A percentile compares a stretch with the other conserved stretches of the same genome.
Conservation (phyloP, 2,888 invertebrate species). For the Stenolophus ochropezus region DNA sequence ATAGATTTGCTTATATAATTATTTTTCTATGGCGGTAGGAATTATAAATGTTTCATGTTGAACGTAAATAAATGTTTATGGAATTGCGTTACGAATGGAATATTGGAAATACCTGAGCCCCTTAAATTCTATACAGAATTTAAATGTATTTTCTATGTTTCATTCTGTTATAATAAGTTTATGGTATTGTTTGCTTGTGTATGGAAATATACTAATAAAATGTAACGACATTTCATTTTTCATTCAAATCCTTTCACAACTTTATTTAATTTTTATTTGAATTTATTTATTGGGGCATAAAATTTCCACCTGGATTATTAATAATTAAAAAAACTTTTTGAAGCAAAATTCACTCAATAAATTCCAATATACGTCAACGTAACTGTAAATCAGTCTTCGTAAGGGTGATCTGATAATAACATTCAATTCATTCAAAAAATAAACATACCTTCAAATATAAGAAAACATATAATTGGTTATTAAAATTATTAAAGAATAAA, state of each 20-base stretch:
- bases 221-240: neutral
- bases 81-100: conserved; percentile 17
- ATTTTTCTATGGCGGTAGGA: conserved; percentile 23
- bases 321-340: too few relatives aligned
- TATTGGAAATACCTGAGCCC: conserved; percentile 51
- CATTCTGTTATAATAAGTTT: conserved; percentile 12
- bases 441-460: too few relatives aligned
- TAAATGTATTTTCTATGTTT: conserved; percentile 49
- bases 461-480: too few relatives aligned
- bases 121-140: conserved; percentile 46
- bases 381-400: too few relatives aligned
- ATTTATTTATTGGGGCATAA: too few relatives aligned
- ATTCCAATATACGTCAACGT: too few relatives aligned
- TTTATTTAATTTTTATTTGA: too few relatives aligned
- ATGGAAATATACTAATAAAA: conserved; percentile 32
- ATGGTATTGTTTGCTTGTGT: conserved; percentile 36
- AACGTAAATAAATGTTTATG: conserved; percentile 1
- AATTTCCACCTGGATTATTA: too few relatives aligned
- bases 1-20: neutral
- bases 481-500: too few relatives aligned
- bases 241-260: neutral
- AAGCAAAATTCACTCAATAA: too few relatives aligned
- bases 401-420: too few relatives aligned
- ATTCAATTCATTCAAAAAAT: too few relatives aligned
- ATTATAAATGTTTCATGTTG: conserved; percentile 19